Base-by-base conservation (phyloP, 92 coral and sea anemone species). In the Blastomussa wellsi region DNA sequence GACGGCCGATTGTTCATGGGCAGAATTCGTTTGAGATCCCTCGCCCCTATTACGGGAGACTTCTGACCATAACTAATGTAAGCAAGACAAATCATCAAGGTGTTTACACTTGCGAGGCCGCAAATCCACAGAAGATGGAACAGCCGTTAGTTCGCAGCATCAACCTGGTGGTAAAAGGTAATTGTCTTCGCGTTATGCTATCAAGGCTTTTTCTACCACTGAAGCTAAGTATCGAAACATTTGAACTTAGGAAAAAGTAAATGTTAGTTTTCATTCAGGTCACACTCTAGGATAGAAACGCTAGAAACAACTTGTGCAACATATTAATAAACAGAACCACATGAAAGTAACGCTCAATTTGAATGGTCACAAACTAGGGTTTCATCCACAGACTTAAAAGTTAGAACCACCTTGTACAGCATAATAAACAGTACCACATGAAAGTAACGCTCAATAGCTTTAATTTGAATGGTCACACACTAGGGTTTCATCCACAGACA, bases 21-120 rank as follows among this genome's bases (percentile, higher is more conserved):
- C 33, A 52, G 52, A 52, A 82, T 82, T 82, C 78, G 4, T 70
- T 49, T 49, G 79, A 51, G 68, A 70, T 82, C 22, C 57, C 69
- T 24, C 20, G n/a, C 32, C 62, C 32, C 39, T 82, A 52, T 5
- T 4, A 33, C 37, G 86, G 79, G 37, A 52, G 78, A 52, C 69
- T 68, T 16, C 49, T 82, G 53, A 17, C 1, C 24, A 82, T 82
- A 24, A 9, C 60, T 6, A 69, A 39, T 13, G 69, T 72, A 44
- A 82, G n/a, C 70, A 82, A 26, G 41, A 59, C 77, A 52, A 55
- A 10, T 31, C 86, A 82, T n/a, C 52, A 82, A 24, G 86, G 55
- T 35, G 26, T 22, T 17, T 82, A 82, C 55, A 52, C 86, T 39
- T 82, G 86, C 53, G 86, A 82, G 49, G 86, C 78, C n/a, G 19